Conservation (phyloP, 2,797 vertebrate genomes). For the Macroramphosus scolopax region DNA sequence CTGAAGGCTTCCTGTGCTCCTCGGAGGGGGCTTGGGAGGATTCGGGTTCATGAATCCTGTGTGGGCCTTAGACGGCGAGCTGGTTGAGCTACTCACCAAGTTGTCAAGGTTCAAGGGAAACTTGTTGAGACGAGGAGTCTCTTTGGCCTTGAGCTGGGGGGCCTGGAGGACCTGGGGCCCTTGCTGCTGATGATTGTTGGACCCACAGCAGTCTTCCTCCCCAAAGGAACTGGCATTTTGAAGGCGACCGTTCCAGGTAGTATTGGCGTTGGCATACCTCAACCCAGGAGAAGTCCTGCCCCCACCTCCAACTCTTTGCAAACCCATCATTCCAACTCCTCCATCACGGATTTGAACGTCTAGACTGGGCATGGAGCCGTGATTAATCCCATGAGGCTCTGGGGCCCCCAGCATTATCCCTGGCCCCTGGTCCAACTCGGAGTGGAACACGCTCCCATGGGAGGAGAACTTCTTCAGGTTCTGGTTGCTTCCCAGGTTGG, state of each 20-base stretch:
- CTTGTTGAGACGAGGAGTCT: constrained; percentile 75
- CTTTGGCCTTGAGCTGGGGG: constrained; percentile 61
- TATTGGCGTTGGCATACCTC: constrained; percentile 48
- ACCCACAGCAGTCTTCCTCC: constrained; percentile 56
- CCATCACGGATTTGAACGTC: constrained; percentile 81
- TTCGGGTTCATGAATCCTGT: constrained; percentile 10
- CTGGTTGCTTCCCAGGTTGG: constrained; percentile 32
- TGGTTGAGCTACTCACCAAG: constrained; percentile 36
- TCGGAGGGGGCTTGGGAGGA: constrained; percentile 40
- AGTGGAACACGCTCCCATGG: constrained; percentile 76
- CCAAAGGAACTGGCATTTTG: constrained; percentile 46
- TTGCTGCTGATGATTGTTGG: constrained; percentile 47
- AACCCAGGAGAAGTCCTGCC: constrained; percentile 52
- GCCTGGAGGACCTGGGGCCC: constrained; percentile 18
- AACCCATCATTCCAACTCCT: constrained; percentile 19
- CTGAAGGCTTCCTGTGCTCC: constrained; percentile 41
- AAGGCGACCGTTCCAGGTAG: constrained; percentile 58
- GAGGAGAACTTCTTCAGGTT: constrained; percentile 81
- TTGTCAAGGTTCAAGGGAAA: constrained; percentile 79
- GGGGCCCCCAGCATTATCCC: constrained; percentile 32
- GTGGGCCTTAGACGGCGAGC: constrained; percentile 28
- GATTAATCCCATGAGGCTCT: constrained; percentile 58
- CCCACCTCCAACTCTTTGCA: constrained; percentile 52
- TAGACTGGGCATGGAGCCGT: constrained; percentile 76
- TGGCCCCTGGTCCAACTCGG: constrained; percentile 54